Conservation (phyloP, 1,140 invertebrate species). For the Rhopalosiphum maidis region DNA sequence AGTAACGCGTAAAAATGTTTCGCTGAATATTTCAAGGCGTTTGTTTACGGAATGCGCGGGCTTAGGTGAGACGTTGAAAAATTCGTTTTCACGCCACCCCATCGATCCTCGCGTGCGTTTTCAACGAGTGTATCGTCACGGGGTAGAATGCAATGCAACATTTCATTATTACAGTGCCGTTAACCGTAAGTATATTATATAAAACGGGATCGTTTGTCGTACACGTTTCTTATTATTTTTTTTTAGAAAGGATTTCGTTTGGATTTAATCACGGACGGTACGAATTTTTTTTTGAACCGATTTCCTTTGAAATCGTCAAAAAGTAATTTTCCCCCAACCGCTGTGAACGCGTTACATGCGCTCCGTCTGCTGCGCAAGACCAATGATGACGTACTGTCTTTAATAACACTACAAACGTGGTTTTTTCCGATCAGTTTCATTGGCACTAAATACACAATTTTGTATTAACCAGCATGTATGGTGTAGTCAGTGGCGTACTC, state of each 20-base stretch:
- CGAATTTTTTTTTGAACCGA: neutral
- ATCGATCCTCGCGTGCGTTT: neutral
- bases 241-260: neutral
- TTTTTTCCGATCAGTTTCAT: neutral
- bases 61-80: constrained; percentile 1
- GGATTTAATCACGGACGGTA: neutral
- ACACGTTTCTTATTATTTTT: neutral
- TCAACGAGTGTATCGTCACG: neutral
- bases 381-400: neutral
- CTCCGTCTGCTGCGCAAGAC: neutral
- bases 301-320: neutral
- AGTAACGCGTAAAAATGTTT: neutral
- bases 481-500: neutral
- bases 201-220: neutral
- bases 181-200: neutral
- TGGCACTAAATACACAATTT: neutral
- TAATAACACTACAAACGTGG: too few species aligned
- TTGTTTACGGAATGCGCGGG: neutral
- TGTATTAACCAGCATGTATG: neutral
- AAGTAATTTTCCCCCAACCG: constrained; percentile 9
- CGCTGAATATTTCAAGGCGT: neutral
- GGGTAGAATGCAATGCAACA: neutral
- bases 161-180: constrained; percentile 15
- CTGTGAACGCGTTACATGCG: neutral
- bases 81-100: neutral